A percentile compares a stretch with the other conserved stretches of the same genome.
phyloP scores from a whole-genome alignment of 1,140 invertebrate species.

The Trinorchestia longiramus region DNA sequence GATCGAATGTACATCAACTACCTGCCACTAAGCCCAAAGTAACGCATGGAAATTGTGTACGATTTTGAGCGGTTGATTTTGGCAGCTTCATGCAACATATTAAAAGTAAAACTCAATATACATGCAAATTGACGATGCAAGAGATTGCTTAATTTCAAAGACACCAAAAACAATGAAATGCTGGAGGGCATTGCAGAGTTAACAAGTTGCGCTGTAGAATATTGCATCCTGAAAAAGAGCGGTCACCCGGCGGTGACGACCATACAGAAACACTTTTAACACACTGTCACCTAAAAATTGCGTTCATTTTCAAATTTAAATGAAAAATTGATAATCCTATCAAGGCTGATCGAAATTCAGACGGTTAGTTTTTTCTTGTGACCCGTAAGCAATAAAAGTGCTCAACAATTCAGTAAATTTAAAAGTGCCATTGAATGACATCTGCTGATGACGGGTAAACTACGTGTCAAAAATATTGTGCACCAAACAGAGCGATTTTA shows the following conservation, averaged over 20 bases:
- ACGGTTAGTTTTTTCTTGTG: neutral
- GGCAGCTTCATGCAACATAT: neutral
- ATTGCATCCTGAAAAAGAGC: neutral
- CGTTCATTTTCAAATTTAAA: neutral
- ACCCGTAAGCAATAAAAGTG: neutral
- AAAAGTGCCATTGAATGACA: neutral
- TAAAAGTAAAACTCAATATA: neutral
- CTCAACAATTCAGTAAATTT: neutral
- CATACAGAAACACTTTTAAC: neutral
- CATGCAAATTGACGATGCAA: neutral
- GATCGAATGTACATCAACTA: neutral
- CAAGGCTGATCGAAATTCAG: neutral
- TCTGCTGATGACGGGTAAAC: neutral
- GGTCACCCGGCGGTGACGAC: neutral
- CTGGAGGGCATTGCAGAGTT: neutral
- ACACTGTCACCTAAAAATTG: neutral
- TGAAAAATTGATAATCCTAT: neutral
- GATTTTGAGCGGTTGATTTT: neutral
- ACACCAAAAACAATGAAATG: neutral
- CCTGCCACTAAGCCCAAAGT: neutral
- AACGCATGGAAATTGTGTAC: neutral
- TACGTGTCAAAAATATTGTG: neutral
- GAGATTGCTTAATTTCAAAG: conserved; percentile 1
- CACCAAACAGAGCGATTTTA: neutral
- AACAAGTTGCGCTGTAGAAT: neutral